Evolutionary conservation across 2,888 invertebrate genomes (phyloP).

Genomic region (Leptothorax acervorum): DNA sequence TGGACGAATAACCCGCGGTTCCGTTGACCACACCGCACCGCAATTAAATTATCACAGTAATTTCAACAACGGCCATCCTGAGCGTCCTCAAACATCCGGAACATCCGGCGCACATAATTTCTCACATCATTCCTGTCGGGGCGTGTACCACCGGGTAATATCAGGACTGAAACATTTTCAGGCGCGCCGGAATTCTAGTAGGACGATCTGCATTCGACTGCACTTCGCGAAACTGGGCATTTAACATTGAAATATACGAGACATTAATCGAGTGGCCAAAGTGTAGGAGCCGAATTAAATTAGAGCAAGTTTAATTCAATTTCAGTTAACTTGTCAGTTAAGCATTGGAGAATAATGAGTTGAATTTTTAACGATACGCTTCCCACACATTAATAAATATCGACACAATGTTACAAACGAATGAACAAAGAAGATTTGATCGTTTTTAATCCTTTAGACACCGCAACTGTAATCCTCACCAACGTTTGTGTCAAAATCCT

Average conservation of each 20-base stretch:
- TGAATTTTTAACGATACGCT: constrained; percentile 19
- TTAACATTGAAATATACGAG: constrained; percentile 46
- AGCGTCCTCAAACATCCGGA: constrained; percentile 56
- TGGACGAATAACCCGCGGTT: constrained; percentile 52
- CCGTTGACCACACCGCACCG: constrained; percentile 38
- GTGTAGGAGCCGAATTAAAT: constrained; percentile 24
- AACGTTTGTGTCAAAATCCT: neutral
- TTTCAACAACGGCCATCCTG: constrained; percentile 61
- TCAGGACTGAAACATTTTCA: constrained; percentile 50
- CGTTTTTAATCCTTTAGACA: neutral
- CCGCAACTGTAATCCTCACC: neutral
- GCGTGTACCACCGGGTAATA: constrained; percentile 56
- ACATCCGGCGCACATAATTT: constrained; percentile 61
- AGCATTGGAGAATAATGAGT: neutral
- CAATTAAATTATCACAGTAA: constrained; percentile 70
- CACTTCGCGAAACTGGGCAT: constrained; percentile 47
- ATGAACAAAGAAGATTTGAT: neutral
- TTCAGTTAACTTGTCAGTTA: constrained; percentile 17
- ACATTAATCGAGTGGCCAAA: constrained; percentile 43
- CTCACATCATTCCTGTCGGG: constrained; percentile 57
- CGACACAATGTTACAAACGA: neutral
- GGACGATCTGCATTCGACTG: constrained; percentile 54
- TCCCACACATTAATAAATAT: neutral
- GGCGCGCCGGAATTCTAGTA: constrained; percentile 14
- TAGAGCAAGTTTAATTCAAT: constrained; percentile 37